Percentiles rank a stretch among this genome's conserved stretches.
phyloP scores from a whole-genome alignment of 2,888 invertebrate genomes.

The Oscheius onirici region DNA sequence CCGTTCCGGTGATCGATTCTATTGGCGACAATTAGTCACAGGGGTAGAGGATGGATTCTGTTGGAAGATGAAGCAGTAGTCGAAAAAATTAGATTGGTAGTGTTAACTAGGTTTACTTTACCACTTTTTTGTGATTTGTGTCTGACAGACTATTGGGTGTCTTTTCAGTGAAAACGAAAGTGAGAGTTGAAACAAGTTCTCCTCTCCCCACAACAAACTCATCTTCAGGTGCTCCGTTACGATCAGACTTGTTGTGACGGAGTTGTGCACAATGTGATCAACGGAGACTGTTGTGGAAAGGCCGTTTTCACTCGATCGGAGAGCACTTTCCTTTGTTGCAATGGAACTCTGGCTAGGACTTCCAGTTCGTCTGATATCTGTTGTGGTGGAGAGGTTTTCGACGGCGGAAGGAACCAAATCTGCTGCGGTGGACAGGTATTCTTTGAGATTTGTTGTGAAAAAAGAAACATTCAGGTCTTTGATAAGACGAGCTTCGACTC shows the following conservation, averaged over 20 bases:
- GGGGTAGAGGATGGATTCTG: too few species aligned
- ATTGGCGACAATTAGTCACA: too few species aligned
- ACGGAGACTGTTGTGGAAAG: conserved; percentile 67
- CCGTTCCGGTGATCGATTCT: neutral
- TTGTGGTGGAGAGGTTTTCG: conserved; percentile 64
- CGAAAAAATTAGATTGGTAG: too few species aligned
- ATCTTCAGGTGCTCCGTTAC: conserved; percentile 62
- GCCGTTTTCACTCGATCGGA: conserved; percentile 61
- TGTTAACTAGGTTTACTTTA: too few species aligned
- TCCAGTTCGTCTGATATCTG: conserved; percentile 52
- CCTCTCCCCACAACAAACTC: conserved; percentile 61
- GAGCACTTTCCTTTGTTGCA: conserved; percentile 60
- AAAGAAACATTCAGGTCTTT: conserved; percentile 38
- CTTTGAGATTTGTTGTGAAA: neutral
- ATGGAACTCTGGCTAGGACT: conserved; percentile 53
- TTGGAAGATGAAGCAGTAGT: too few species aligned
- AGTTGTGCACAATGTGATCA: conserved; percentile 67
- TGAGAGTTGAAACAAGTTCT: conserved; percentile 49
- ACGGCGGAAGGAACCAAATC: conserved; percentile 61
- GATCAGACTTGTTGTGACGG: conserved; percentile 70
- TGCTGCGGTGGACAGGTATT: conserved; percentile 57
- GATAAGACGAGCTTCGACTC: conserved; percentile 44
- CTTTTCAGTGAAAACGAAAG: neutral
- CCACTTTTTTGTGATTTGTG: too few species aligned
- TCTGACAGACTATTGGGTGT: too few species aligned